Base-by-base conservation (phyloP, 2,113 vertebrate species). In the Triplophysa dalaica region DNA sequence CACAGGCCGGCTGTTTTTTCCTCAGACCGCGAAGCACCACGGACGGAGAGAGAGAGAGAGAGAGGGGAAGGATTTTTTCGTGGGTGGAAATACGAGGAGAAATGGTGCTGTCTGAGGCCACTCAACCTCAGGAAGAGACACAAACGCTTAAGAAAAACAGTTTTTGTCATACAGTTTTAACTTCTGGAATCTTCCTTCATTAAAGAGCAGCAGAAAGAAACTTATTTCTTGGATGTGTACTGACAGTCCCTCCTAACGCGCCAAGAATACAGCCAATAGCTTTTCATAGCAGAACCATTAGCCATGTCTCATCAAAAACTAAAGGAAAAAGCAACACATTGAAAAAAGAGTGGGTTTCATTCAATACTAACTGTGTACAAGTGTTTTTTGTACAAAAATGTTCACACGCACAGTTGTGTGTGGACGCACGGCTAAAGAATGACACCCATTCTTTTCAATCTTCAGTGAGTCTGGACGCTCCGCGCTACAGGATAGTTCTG, bases 1-100 rank as follows among this genome's bases (percentile, higher is more conserved):
- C 70, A 63, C n/a, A 38, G 75, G 66, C 65, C 67, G 56, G 64
- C 56, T 64, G 79, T 70, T 81, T 73, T 77, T n/a, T 62, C 17
- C 63, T 67, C 73, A 61, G 61, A 77, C 70, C 63, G 70, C 41
- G 21, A 73, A 38, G 14, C 52, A 64, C 38, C 62, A 66, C 17
- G 26, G 26, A 45, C 43, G 33, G 21, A 63, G 26, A 72, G 22
- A 33, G 67, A 78, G 21, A 63, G 26, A 72, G 22, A 33, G 67
- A 78, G 52, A 43, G 52, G 17, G 21, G 48, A 72, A n/a, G 52
- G 52, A 54, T 72, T 17, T 43, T 45, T 72, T 63, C 62, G 13
- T 33, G 43, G 68, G 77, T 72, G 66, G 77, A 48, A 48, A 48
- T 8, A 48, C 17, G 8, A 29, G 58, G 77, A 79, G 58, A 29